Percentiles rank a stretch among this genome's conserved stretches.
These are phyloP conservation scores for Genyomyrus donnyi DNA, from an alignment of 2,113 vertebrate genomes.

Conservation along the genomic window DNA sequence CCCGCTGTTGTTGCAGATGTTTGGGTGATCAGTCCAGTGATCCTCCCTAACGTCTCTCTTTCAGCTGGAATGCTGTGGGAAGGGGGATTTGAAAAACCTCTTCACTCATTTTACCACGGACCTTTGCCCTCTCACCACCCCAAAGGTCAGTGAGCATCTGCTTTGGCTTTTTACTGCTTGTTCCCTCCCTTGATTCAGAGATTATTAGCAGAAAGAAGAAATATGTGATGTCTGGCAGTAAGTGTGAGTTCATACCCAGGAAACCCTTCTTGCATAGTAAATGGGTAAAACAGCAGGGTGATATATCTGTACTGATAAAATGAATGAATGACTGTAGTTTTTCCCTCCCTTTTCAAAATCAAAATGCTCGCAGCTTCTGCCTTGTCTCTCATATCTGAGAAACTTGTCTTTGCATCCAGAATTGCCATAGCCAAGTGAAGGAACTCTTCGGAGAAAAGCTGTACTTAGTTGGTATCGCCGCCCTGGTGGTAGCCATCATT, in stretches of 20 bases:
- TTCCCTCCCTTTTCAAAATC: background rate
- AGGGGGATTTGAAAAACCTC: accelerated
- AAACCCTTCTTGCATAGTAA: background rate
- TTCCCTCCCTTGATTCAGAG: background rate
- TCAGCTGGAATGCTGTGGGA: constrained; percentile 85
- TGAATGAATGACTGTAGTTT: background rate
- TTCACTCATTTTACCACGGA: accelerated
- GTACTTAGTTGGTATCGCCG: constrained; percentile 82
- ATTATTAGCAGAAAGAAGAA: background rate
- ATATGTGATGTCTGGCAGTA: background rate
- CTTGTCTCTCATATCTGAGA: background rate
- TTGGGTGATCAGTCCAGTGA: background rate
- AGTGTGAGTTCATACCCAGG: background rate
- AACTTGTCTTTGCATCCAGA: constrained; percentile 34
- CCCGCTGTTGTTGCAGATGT: background rate
- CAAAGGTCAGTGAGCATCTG: background rate
- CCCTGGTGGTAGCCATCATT: constrained; percentile 83
- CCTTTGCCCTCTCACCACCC: constrained; percentile 26
- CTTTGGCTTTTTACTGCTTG: background rate
- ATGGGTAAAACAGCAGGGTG: background rate
- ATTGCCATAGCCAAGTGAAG: constrained; percentile 73
- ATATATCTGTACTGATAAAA: background rate
- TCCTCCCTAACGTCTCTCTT: constrained; percentile 16
- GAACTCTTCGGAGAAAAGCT: constrained; percentile 85
- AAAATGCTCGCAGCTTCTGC: background rate